Base-by-base conservation (phyloP, 1,140 invertebrate genomes). In the Halesus radiatus region DNA sequence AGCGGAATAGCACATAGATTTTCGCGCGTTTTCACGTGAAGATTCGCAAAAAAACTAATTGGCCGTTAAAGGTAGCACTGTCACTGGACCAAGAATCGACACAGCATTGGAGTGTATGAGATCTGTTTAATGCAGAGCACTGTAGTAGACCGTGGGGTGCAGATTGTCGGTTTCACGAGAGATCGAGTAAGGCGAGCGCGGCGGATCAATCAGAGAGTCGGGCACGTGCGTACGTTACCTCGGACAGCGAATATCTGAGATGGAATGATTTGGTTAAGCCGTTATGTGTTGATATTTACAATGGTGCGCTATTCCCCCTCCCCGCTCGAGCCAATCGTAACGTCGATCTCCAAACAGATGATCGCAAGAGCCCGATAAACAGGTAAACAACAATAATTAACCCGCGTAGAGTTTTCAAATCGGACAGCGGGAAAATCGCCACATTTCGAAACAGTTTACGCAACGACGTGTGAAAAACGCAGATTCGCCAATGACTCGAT, bases 221-320 rank as follows among this genome's bases (percentile, higher is more conserved):
- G 56, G 56, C 56, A 60, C 56, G 20, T 60, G 62, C 62, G 62
- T 29, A 29, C 62, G 56, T 22, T 20, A 66, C 62, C 62, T 66
- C 62, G 23, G 23, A n/a, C 62, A 29, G 62, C 62, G 62, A 32
- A 66, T 66, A 66, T 66, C 62, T 66, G 62, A 29, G 62, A 32
- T n/a, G 29, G 62, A 66, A 26, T 66, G 62, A 66, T 66, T 66
- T 66, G 62, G 32, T 26, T 26, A 37, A 66, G 62, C 26, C 62
- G 62, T 66, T 29, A 29, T 32, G 62, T 29, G 62, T 66, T 66
- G 62, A 66, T 66, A 16, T 66, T 66, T 66, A 66, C 26, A 66
- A 66, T 26, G 32, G 62, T 26, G 62, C 62, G 23, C 23, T 66
- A 32, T 66, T 29, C 62, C 62, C 62, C 62, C 62, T 26, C 62